Evolutionary conservation across 2,888 invertebrate genomes (phyloP).

Genomic region (Rhyacophila evoluta): DNA sequence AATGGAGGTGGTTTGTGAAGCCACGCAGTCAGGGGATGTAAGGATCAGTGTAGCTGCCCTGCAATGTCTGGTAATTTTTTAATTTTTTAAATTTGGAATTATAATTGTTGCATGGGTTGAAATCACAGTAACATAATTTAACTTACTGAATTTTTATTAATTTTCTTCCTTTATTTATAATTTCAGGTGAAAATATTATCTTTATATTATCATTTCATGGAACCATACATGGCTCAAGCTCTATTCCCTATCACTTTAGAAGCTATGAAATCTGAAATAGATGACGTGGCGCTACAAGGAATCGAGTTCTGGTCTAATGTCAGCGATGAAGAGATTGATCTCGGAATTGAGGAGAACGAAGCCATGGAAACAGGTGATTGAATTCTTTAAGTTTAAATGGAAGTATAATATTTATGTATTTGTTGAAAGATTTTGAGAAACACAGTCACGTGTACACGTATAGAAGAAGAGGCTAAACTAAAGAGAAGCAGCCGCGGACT

Average conservation of each 20-base stretch:
- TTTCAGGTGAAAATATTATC: conserved; percentile 89
- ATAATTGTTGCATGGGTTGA: too few species aligned
- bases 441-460: too few species aligned
- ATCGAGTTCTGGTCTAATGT: conserved; percentile 99
- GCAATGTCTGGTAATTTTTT: conserved; percentile 86
- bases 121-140: too few species aligned
- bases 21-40: conserved; percentile 93
- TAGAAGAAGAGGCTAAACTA: too few species aligned
- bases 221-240: conserved; percentile 98
- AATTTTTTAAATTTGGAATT: too few species aligned
- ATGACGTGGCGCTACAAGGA: conserved; percentile 97
- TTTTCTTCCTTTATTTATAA: not conserved
- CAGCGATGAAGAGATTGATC: conserved; percentile 98
- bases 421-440: too few species aligned
- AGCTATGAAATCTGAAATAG: conserved; percentile 97
- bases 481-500: too few species aligned
- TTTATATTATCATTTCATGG: conserved; percentile 98
- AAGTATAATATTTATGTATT: too few species aligned
- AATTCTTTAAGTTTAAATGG: not conserved
- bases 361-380: conserved; percentile 82
- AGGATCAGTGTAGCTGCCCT: conserved; percentile 96
- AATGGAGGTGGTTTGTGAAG: conserved; percentile 99
- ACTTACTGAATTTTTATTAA: too few species aligned
- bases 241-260: conserved; percentile 97
- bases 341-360: conserved; percentile 94